Conservation (phyloP, 2,113 vertebrate species). For the Chascanopsetta lugubris region DNA sequence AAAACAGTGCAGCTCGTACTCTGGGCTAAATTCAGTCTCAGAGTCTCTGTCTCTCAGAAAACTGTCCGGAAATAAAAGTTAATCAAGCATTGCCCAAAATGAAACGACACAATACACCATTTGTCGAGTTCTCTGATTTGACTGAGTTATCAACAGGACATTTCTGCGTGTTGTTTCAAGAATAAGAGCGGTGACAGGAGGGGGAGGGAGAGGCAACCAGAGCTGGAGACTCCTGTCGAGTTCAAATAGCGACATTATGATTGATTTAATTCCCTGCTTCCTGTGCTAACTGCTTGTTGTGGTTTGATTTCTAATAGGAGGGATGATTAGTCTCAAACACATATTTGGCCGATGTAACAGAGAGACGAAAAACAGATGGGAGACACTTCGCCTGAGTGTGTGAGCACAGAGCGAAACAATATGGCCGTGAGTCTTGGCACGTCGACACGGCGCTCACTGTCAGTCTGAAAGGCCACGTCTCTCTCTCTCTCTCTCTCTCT, state of each 20-base stretch:
- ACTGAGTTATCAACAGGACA: too few species aligned
- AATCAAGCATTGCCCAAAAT: neutral
- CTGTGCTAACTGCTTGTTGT: neutral
- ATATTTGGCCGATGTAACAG: neutral
- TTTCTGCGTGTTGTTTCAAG: too few species aligned
- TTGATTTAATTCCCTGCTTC: too few species aligned
- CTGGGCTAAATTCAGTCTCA: neutral
- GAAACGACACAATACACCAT: neutral
- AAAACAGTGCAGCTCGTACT: too few species aligned
- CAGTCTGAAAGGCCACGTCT: conserved; percentile 48
- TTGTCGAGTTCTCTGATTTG: too few species aligned
- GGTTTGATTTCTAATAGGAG: neutral
- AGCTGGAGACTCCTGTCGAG: too few species aligned
- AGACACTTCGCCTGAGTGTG: neutral
- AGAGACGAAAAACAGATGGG: conserved; percentile 24
- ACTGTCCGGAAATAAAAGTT: neutral
- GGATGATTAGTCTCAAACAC: conserved; percentile 1
- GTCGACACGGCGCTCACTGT: conserved; percentile 28
- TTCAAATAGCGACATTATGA: too few species aligned
- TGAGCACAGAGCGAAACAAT: conserved; percentile 7
- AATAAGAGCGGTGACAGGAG: too few species aligned
- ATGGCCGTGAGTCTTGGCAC: conserved; percentile 16
- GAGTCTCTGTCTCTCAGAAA: neutral
- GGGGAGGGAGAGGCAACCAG: too few species aligned
- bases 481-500: too few species aligned